phyloP scores from a whole-genome alignment of 2,113 vertebrate species.

The Nothocercus julius region DNA sequence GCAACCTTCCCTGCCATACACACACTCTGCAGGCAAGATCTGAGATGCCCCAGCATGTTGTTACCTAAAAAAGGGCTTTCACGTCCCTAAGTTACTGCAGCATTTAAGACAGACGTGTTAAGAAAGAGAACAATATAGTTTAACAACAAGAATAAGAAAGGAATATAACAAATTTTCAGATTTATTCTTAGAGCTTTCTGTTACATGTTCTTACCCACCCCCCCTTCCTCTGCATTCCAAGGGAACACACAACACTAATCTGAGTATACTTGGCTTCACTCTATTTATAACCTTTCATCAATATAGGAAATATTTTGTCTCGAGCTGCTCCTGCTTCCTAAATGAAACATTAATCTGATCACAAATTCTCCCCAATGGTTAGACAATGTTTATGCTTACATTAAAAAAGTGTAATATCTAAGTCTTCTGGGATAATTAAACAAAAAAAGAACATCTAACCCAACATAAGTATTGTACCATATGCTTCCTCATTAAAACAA shows the following conservation, averaged over 20 bases:
- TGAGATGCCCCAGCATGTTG: background rate
- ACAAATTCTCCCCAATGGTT: background rate
- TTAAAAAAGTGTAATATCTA: background rate
- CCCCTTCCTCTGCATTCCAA: background rate
- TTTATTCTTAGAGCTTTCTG: background rate
- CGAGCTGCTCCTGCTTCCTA: background rate
- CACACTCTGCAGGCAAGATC: background rate
- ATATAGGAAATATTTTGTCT: background rate
- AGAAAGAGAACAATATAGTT: background rate
- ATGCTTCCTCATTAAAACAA: background rate
- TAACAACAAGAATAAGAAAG: background rate
- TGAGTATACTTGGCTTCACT: background rate
- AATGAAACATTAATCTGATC: background rate
- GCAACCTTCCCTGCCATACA: background rate
- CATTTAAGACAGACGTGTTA: background rate
- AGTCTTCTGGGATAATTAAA: constrained; percentile 26
- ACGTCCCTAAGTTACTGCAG: background rate
- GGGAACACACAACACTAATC: background rate
- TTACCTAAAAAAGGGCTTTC: background rate
- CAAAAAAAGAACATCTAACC: background rate
- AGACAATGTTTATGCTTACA: background rate
- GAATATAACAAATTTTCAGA: background rate
- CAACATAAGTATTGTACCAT: background rate
- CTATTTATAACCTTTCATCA: background rate
- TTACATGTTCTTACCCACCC: background rate